Evolutionary conservation across 2,888 invertebrate genomes (phyloP).

Genomic region (Saturnia japonica): DNA sequence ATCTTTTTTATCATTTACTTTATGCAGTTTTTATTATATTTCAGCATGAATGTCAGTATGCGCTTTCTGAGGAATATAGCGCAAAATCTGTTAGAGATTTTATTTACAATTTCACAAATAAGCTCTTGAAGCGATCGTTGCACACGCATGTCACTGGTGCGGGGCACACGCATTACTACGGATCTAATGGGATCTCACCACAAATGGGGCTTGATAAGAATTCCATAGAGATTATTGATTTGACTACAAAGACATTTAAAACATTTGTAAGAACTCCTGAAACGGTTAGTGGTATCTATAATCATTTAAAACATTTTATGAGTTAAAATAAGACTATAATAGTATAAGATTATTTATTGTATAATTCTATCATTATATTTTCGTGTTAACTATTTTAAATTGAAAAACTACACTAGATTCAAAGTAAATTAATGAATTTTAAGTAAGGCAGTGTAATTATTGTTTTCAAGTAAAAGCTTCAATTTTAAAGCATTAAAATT

Average conservation of each 20-base stretch:
- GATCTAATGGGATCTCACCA: constrained; percentile 43
- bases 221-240: constrained; percentile 82
- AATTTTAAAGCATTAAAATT: too few relatives aligned
- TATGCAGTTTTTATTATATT: constrained; percentile 28
- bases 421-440: not conserved
- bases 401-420: not conserved
- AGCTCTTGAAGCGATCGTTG: constrained; percentile 61
- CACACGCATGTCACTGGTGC: constrained; percentile 63
- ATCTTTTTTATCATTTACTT: constrained; percentile 29
- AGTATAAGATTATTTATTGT: not conserved
- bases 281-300: constrained; percentile 69
- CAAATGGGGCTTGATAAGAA: constrained; percentile 42
- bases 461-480: too few relatives aligned
- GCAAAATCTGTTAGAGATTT: constrained; percentile 77
- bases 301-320: not conserved
- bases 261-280: constrained; percentile 81
- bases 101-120: constrained; percentile 77
- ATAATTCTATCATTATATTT: not conserved
- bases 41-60: constrained; percentile 86
- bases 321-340: not conserved
- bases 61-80: constrained; percentile 79
- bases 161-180: constrained; percentile 70
- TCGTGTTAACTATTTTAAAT: not conserved
- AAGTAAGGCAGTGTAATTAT: too few relatives aligned
- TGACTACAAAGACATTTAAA: constrained; percentile 85